These are phyloP conservation scores for Xestia rhomboidea DNA, from an alignment of 2,888 invertebrate genomes.

Conservation along the genomic window DNA sequence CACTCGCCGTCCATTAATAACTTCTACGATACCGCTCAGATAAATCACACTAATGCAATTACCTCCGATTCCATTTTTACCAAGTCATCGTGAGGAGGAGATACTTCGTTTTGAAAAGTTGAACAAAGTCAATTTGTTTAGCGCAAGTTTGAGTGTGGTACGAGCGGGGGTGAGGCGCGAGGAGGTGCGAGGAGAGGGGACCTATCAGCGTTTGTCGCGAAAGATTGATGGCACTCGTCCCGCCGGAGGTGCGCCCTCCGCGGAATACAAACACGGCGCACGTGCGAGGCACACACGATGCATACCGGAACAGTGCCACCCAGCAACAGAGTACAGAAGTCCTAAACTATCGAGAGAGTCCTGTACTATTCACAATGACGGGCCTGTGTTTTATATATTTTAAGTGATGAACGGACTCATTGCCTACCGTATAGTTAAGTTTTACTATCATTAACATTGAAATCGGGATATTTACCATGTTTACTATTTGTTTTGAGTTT, in stretches of 20 bases:
- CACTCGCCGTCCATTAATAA: slow-evolving; percentile 24
- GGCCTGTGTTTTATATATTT: too few species aligned
- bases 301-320: slow-evolving; percentile 31
- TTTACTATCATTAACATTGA: neutral
- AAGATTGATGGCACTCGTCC: slow-evolving; percentile 54
- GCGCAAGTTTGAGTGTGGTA: slow-evolving; percentile 41
- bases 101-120: slow-evolving; percentile 56
- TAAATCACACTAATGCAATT: slow-evolving; percentile 54
- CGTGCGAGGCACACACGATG: slow-evolving; percentile 37
- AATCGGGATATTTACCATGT: neutral
- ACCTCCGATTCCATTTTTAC: slow-evolving; percentile 51
- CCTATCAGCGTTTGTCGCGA: slow-evolving; percentile 56
- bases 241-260: slow-evolving; percentile 17
- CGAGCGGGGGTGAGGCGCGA: neutral
- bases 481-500: too few species aligned
- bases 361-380: too few species aligned
- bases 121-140: slow-evolving; percentile 59
- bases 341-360: too few species aligned
- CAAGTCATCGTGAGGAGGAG: slow-evolving; percentile 49
- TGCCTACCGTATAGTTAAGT: neutral
- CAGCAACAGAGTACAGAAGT: slow-evolving; percentile 1
- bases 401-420: neutral
- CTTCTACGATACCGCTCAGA: slow-evolving; percentile 39
- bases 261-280: slow-evolving; percentile 47
- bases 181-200: neutral